Percentiles rank a stretch among this genome's conserved stretches.
These are phyloP conservation scores for Andrena bucephala DNA, from an alignment of 2,888 invertebrate genomes.

Conservation along the genomic window DNA sequence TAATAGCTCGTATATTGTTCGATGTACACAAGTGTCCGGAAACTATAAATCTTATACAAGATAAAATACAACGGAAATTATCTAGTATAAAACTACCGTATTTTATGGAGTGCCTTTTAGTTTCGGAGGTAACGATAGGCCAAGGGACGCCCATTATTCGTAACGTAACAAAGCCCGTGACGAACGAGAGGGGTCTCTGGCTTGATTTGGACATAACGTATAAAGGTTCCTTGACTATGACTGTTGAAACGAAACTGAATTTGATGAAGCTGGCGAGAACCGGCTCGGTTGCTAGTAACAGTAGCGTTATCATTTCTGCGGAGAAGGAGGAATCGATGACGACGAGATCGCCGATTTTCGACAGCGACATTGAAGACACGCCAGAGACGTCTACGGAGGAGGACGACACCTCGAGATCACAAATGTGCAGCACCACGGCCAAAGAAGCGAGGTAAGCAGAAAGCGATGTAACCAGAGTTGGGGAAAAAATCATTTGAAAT, in stretches of 20 bases:
- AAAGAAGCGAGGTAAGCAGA: constrained; percentile 68
- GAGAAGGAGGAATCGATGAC: constrained; percentile 71
- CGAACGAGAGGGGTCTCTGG: constrained; percentile 95
- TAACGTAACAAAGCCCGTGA: constrained; percentile 88
- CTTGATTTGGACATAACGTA: constrained; percentile 93
- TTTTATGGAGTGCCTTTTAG: constrained; percentile 93
- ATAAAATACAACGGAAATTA: constrained; percentile 94
- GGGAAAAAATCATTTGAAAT: too few relatives aligned
- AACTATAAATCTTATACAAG: constrained; percentile 90
- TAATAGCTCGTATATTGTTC: constrained; percentile 92
- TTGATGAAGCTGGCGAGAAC: constrained; percentile 88
- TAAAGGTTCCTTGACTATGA: constrained; percentile 92
- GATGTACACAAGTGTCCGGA: constrained; percentile 92
- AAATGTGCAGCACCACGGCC: constrained; percentile 60
- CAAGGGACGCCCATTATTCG: constrained; percentile 89
- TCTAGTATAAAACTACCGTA: constrained; percentile 94
- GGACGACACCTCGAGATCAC: constrained; percentile 85
- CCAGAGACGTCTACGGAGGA: constrained; percentile 93
- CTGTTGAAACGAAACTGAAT: constrained; percentile 95
- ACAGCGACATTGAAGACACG: constrained; percentile 92
- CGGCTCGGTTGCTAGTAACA: constrained; percentile 72
- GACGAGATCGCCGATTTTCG: constrained; percentile 88
- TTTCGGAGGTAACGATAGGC: constrained; percentile 91
- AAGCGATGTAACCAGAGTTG: too few relatives aligned
- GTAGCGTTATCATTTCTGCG: constrained; percentile 53